Conservation (phyloP, 2,888 invertebrate species). For the Timema cristinae region DNA sequence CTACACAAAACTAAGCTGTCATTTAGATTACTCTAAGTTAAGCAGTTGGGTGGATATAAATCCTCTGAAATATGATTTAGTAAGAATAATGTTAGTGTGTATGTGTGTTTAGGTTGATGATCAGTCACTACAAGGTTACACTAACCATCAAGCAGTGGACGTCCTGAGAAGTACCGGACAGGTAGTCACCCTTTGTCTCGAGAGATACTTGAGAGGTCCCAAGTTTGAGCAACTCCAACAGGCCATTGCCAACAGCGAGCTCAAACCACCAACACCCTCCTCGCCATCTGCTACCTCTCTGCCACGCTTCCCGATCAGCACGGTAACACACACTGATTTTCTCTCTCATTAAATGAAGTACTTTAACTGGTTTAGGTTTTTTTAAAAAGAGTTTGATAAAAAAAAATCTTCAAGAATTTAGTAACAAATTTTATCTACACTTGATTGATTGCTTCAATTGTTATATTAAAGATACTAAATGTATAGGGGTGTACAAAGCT, state of each 20-base stretch:
- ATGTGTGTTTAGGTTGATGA: slow-evolving; percentile 65
- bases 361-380: not conserved
- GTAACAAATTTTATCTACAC: no score
- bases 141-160: slow-evolving; percentile 96
- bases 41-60: no score
- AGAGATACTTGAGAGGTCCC: slow-evolving; percentile 86
- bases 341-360: not conserved
- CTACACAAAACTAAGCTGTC: no score
- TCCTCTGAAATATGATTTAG: no score
- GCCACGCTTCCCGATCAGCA: slow-evolving; percentile 76
- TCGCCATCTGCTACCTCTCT: slow-evolving; percentile 78
- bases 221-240: slow-evolving; percentile 85
- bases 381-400: no score
- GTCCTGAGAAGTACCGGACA: slow-evolving; percentile 91
- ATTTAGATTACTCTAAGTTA: no score
- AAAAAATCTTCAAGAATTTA: no score
- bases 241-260: slow-evolving; percentile 78
- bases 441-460: no score
- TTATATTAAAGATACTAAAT: no score
- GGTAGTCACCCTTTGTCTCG: slow-evolving; percentile 81
- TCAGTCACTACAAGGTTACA: slow-evolving; percentile 70
- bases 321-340: slow-evolving; percentile 49
- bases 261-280: slow-evolving; percentile 61
- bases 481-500: no score
- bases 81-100: not conserved